phyloP scores from a whole-genome alignment of 2,888 invertebrate genomes.

The Phorcus lineatus region DNA sequence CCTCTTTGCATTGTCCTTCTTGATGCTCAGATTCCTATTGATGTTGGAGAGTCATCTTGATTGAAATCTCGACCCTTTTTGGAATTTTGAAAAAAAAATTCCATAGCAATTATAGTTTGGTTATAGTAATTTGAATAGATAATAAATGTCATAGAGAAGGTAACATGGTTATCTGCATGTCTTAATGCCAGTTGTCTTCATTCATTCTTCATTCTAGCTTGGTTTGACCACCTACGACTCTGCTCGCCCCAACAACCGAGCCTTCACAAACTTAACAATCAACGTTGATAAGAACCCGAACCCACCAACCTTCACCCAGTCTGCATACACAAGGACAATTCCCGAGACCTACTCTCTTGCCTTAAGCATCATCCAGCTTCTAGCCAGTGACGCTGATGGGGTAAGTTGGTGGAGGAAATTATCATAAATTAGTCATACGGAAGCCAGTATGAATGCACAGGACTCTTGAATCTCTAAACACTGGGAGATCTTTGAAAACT shows the following conservation, averaged over 20 bases:
- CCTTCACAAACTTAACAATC: slow-evolving; percentile 60
- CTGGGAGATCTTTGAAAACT: too few species aligned
- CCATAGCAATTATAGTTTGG: too few species aligned
- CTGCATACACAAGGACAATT: slow-evolving; percentile 49
- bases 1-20: too few species aligned
- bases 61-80: too few species aligned
- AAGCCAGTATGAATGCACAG: too few species aligned
- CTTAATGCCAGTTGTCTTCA: background rate
- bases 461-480: too few species aligned
- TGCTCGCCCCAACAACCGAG: slow-evolving; percentile 48
- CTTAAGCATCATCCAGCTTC: slow-evolving; percentile 50
- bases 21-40: too few species aligned
- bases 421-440: too few species aligned
- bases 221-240: slow-evolving; percentile 57
- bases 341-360: slow-evolving; percentile 60
- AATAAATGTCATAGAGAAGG: too few species aligned
- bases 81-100: too few species aligned
- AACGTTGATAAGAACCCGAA: slow-evolving; percentile 63
- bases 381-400: slow-evolving; percentile 61
- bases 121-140: too few species aligned
- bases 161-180: background rate
- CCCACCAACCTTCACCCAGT: slow-evolving; percentile 51
- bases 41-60: too few species aligned
- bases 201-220: slow-evolving; percentile 49
- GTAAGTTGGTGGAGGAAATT: slow-evolving; percentile 36